Percentiles rank a stretch among this genome's conserved stretches.
These are phyloP conservation scores for Paedocypris micromegethes DNA, from an alignment of 2,797 vertebrate genomes.

Conservation along the genomic window DNA sequence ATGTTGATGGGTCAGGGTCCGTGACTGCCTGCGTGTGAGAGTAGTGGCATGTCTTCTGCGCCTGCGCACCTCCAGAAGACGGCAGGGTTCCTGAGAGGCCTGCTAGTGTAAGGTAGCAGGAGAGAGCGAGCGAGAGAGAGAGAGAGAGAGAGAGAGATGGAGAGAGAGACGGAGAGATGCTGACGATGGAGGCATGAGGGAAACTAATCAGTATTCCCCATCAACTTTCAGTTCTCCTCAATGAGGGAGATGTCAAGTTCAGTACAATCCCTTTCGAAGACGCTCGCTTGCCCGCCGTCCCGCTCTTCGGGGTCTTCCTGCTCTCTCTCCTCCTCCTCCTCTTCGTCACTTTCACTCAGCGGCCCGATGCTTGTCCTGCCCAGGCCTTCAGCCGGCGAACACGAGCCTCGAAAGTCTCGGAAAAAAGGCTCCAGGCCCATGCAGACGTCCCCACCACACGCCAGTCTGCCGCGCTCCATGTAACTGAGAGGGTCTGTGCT, in stretches of 20 bases:
- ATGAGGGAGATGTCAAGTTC: constrained; percentile 90
- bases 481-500: constrained; percentile 69
- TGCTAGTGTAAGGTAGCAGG: constrained; percentile 60
- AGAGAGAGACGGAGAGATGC: constrained; percentile 42
- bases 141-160: constrained; percentile 43
- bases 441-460: constrained; percentile 65
- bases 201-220: constrained; percentile 52
- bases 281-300: constrained; percentile 71
- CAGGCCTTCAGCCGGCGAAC: constrained; percentile 72
- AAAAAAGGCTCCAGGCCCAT: constrained; percentile 69
- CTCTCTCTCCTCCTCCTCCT: constrained; percentile 69
- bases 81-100: constrained; percentile 71
- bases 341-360: constrained; percentile 84
- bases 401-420: constrained; percentile 69
- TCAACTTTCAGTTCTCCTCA: constrained; percentile 81
- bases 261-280: constrained; percentile 88
- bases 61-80: constrained; percentile 62
- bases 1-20: constrained; percentile 67
- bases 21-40: constrained; percentile 56
- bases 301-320: constrained; percentile 59
- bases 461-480: constrained; percentile 66
- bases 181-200: constrained; percentile 46
- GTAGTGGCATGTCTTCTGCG: constrained; percentile 63
- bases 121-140: constrained; percentile 27
- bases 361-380: constrained; percentile 73